phyloP scores from a whole-genome alignment of 53 echinoderm and acorn worm species.

The Paelopatides confundens region DNA sequence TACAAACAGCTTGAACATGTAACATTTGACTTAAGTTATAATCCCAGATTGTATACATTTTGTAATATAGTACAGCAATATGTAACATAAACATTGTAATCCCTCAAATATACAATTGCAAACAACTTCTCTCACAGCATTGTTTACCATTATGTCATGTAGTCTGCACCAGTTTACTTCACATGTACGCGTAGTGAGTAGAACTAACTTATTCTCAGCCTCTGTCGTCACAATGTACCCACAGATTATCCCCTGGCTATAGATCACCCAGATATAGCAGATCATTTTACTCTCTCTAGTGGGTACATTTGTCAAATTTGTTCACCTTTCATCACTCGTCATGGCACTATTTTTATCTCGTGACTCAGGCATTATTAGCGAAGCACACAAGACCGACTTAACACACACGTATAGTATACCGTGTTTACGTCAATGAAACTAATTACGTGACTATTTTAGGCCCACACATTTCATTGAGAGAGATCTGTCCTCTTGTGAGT shows the following conservation, averaged over 20 bases:
- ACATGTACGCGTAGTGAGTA: too few relatives aligned
- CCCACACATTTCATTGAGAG: slow-evolving; percentile 36
- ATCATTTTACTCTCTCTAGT: background rate
- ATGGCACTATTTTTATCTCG: slow-evolving; percentile 1
- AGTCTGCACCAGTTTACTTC: too few relatives aligned
- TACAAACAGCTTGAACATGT: too few relatives aligned
- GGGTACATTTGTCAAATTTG: background rate
- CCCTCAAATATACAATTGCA: too few relatives aligned
- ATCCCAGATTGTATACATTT: too few relatives aligned
- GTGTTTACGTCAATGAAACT: slow-evolving; percentile 37
- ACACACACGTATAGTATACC: background rate
- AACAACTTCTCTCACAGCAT: too few relatives aligned
- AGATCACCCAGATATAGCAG: background rate
- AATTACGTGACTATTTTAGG: slow-evolving; percentile 18
- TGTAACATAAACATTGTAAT: too few relatives aligned
- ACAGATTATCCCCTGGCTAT: slow-evolving; percentile 12
- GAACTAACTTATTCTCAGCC: background rate
- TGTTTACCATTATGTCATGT: too few relatives aligned
- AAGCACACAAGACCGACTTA: background rate
- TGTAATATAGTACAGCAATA: too few relatives aligned
- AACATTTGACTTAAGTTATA: too few relatives aligned
- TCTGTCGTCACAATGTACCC: background rate
- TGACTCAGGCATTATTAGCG: slow-evolving; percentile 10
- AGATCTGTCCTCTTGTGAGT: slow-evolving; percentile 15
- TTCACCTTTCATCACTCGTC: background rate